Conservation (phyloP, 2,113 vertebrate species). For the Colius striatus region DNA sequence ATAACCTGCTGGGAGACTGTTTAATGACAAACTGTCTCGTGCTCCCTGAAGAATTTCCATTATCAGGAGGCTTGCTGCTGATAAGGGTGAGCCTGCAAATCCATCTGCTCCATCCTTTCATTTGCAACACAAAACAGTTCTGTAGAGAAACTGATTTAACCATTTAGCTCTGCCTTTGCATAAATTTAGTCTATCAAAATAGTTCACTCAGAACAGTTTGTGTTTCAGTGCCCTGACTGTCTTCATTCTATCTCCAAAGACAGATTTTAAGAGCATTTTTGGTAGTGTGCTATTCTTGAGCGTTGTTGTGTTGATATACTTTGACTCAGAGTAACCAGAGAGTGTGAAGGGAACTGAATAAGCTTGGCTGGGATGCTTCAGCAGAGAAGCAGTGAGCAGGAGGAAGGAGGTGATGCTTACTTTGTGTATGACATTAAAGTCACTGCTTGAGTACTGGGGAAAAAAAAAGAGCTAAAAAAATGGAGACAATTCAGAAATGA, state of each 20-base stretch:
- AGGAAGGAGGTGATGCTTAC: neutral
- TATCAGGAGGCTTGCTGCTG: constrained; percentile 53
- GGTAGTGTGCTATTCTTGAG: neutral
- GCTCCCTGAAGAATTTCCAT: constrained; percentile 44
- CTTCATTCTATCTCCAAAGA: neutral
- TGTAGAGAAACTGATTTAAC: neutral
- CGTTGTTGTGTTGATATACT: neutral
- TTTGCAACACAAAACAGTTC: constrained; percentile 10
- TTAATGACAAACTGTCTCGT: constrained; percentile 31
- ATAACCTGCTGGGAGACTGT: constrained; percentile 46
- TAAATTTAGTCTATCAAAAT: neutral
- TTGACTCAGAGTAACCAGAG: neutral
- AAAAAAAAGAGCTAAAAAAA: neutral
- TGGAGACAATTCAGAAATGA: neutral
- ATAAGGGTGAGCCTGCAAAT: constrained; percentile 43
- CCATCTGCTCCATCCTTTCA: constrained; percentile 16
- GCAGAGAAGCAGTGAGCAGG: neutral
- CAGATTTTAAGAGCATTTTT: neutral
- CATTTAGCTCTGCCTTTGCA: neutral
- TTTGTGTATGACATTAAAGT: neutral
- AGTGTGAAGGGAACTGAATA: neutral
- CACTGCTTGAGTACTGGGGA: neutral
- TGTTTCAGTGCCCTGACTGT: neutral
- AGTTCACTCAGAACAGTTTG: neutral
- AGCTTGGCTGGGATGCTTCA: neutral